Evolutionary conservation across 2,888 invertebrate genomes (phyloP).

Genomic region (Hemistola chrysoprasaria): DNA sequence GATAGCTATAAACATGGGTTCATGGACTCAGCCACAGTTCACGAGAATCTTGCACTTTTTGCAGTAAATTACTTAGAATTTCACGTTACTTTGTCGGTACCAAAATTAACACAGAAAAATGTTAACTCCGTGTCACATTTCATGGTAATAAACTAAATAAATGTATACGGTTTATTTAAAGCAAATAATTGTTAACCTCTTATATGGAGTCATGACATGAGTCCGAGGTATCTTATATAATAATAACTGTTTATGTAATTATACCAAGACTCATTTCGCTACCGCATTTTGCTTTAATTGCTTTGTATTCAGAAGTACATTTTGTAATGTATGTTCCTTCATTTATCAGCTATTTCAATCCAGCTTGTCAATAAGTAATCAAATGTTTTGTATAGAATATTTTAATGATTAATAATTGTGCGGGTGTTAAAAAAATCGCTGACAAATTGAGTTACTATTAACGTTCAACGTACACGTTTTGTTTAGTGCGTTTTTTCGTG

Average conservation of each 20-base stretch:
- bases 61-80: slow-evolving; percentile 65
- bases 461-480: slow-evolving; percentile 49
- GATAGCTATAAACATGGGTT: slow-evolving; percentile 65
- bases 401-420: slow-evolving; percentile 70
- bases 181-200: slow-evolving; percentile 48
- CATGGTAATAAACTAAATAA: slow-evolving; percentile 62
- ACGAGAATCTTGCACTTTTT: slow-evolving; percentile 74
- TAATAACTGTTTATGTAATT: slow-evolving; percentile 33
- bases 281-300: slow-evolving; percentile 32
- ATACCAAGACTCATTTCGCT: slow-evolving; percentile 26
- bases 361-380: slow-evolving; percentile 52
- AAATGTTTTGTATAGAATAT: slow-evolving; percentile 47
- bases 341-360: slow-evolving; percentile 49
- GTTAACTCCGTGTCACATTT: slow-evolving; percentile 58
- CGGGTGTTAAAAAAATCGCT: slow-evolving; percentile 61
- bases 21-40: slow-evolving; percentile 56
- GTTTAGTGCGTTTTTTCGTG: slow-evolving; percentile 53
- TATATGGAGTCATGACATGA: slow-evolving; percentile 39
- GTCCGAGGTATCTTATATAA: slow-evolving; percentile 25
- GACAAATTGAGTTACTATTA: slow-evolving; percentile 67
- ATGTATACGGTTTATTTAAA: slow-evolving; percentile 55
- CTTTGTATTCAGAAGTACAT: slow-evolving; percentile 24
- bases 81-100: slow-evolving; percentile 53
- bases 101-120: slow-evolving; percentile 65
- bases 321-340: slow-evolving; percentile 29